Conservation (phyloP, 2,113 vertebrate species). For the Gadus macrocephalus region DNA sequence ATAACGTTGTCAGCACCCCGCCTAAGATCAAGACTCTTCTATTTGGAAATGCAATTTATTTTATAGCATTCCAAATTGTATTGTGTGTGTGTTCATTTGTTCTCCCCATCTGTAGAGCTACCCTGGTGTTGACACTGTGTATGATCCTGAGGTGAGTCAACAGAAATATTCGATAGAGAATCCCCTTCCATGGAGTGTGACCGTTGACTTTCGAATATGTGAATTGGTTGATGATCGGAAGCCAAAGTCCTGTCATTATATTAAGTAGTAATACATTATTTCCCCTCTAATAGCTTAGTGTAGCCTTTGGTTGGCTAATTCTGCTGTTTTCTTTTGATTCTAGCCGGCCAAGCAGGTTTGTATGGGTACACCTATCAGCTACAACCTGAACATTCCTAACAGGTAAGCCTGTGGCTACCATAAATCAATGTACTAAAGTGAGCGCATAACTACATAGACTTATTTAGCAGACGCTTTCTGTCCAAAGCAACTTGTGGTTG, state of each 20-base stretch:
- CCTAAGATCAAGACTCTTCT: background rate
- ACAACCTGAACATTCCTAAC: constrained; percentile 57
- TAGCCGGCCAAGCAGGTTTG: constrained; percentile 57
- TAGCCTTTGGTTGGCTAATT: background rate
- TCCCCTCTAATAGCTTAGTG: background rate
- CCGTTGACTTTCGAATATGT: background rate
- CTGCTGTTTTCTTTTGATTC: constrained; percentile 9
- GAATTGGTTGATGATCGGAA: background rate
- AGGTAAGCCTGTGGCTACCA: constrained; percentile 52
- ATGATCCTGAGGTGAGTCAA: constrained; percentile 59
- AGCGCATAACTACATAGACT: background rate
- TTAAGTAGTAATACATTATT: background rate
- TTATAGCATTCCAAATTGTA: background rate
- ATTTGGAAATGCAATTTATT: background rate
- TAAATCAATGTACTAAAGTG: background rate
- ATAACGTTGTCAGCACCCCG: background rate
- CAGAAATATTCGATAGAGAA: background rate
- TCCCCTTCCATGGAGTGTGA: background rate
- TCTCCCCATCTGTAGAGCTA: constrained; percentile 38
- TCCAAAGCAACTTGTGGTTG: no score
- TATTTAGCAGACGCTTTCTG: no score
- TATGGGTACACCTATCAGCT: constrained; percentile 53
- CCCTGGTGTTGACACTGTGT: constrained; percentile 47
- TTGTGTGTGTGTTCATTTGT: background rate
- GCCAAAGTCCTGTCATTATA: no score